phyloP scores from a whole-genome alignment of 2,888 invertebrate species.

The Tenthredo notha region DNA sequence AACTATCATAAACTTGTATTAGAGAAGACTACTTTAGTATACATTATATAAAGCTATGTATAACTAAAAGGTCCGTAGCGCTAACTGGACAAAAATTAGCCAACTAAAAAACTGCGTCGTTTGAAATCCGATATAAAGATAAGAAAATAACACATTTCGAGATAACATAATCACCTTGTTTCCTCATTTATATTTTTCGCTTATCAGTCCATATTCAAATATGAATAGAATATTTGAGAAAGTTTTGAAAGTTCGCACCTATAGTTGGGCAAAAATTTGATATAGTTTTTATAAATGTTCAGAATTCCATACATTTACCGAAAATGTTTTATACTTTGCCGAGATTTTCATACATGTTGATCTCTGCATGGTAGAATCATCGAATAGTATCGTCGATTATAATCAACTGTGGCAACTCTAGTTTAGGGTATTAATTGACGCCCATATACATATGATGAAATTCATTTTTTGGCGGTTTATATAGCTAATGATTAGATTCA shows the following conservation, averaged over 20 bases:
- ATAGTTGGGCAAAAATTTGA: not conserved
- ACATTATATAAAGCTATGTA: too few relatives aligned
- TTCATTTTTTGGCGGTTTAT: not conserved
- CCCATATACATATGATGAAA: not conserved
- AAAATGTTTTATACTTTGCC: not conserved
- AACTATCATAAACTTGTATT: constrained; percentile 30
- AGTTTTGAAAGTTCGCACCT: not conserved
- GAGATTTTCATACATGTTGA: not conserved
- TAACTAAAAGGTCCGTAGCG: not conserved
- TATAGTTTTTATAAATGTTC: not conserved
- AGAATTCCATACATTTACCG: not conserved
- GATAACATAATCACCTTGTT: not conserved
- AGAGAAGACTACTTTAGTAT: not conserved
- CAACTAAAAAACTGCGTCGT: not conserved
- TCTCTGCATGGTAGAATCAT: not conserved
- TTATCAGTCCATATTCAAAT: not conserved
- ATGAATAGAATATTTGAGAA: not conserved
- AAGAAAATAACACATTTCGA: not conserved
- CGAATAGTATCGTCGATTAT: not conserved
- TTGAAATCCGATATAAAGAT: not conserved
- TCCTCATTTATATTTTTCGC: not conserved
- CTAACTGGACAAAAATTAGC: not conserved
- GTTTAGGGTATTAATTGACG: not conserved
- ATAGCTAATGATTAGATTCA: not conserved
- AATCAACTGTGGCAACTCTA: not conserved